Conservation (phyloP, 2,888 invertebrate species). For the Cyclophora punctaria region DNA sequence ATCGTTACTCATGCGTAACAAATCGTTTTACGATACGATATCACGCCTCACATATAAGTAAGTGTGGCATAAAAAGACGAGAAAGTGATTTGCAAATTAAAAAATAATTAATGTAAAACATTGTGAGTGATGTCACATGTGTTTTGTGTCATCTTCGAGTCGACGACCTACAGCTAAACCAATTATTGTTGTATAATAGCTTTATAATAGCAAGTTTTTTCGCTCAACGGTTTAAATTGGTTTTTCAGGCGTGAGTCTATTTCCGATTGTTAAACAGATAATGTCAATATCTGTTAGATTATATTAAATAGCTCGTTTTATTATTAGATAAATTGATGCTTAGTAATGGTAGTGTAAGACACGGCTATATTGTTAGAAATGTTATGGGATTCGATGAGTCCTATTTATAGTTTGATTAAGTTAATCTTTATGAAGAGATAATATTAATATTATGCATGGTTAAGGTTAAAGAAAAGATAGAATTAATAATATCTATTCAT, state of each 20-base stretch:
- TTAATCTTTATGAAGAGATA: too few relatives aligned
- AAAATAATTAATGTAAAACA: constrained; percentile 30
- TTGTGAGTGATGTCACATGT: constrained; percentile 36
- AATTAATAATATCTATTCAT: too few relatives aligned
- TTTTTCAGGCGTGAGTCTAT: constrained; percentile 48
- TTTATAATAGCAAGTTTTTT: constrained; percentile 30
- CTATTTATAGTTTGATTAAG: too few relatives aligned
- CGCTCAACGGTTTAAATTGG: constrained; percentile 45
- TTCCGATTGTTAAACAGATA: constrained; percentile 45
- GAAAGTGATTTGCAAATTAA: constrained; percentile 50
- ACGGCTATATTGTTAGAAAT: too few relatives aligned
- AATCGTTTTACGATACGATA: constrained; percentile 31
- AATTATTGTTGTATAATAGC: constrained; percentile 61
- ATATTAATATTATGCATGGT: too few relatives aligned
- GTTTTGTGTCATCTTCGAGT: constrained; percentile 43
- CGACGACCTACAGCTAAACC: constrained; percentile 48
- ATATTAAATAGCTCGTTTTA: not conserved
- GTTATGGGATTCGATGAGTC: too few relatives aligned
- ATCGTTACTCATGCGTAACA: constrained; percentile 38
- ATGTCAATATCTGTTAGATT: constrained; percentile 33
- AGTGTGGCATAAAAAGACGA: constrained; percentile 31
- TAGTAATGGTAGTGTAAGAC: too few relatives aligned
- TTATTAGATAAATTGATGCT: too few relatives aligned
- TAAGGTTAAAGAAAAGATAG: too few relatives aligned
- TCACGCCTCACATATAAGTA: constrained; percentile 26